Conservation (phyloP, 2,797 vertebrate genomes). For the Poecilia wingei region DNA sequence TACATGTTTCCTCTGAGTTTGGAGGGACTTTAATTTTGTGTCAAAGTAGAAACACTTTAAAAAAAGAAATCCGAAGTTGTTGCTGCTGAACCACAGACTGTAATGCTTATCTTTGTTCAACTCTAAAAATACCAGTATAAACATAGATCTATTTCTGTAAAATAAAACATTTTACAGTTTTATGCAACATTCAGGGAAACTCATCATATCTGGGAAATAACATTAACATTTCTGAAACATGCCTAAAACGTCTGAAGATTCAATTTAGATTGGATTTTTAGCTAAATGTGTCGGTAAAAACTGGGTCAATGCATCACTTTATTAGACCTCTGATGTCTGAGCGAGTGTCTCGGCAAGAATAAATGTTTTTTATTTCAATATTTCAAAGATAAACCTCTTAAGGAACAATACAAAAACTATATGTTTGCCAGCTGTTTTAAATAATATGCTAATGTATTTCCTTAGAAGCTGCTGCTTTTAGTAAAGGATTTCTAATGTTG, state of each 20-base stretch:
- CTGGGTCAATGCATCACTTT: background rate
- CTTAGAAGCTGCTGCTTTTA: background rate
- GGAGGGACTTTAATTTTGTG: background rate
- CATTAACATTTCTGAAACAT: background rate
- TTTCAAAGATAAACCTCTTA: background rate
- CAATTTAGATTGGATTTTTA: background rate
- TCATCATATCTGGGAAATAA: background rate
- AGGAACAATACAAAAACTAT: background rate
- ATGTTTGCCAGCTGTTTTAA: background rate
- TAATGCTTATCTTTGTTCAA: background rate
- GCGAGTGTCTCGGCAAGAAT: too few relatives aligned
- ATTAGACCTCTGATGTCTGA: background rate
- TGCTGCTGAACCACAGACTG: background rate
- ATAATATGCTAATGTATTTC: background rate
- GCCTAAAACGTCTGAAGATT: background rate
- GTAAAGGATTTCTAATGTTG: background rate
- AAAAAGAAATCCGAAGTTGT: background rate
- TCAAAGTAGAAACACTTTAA: background rate
- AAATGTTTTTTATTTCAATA: background rate
- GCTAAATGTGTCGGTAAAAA: background rate
- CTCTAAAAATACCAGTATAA: background rate
- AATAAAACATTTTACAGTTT: background rate
- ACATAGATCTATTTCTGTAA: background rate
- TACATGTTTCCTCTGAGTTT: background rate
- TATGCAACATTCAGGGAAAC: background rate